Evolutionary conservation across 2,797 vertebrate species (phyloP), one percentile per base, ranked within the genome.

Genomic region (Sebastes matsubarae): DNA sequence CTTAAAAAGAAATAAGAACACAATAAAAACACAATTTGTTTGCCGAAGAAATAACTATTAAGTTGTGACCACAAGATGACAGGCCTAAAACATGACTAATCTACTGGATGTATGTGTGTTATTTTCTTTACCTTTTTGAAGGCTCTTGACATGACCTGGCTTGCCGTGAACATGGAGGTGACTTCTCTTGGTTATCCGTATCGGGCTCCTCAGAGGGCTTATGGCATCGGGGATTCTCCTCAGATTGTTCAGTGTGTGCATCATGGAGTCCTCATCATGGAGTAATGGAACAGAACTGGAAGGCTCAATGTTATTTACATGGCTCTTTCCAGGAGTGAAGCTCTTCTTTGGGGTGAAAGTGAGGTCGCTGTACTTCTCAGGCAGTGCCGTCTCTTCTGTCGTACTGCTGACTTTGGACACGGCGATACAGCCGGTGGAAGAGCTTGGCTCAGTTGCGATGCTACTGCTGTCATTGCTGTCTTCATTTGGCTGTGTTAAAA

Each of bases 161-260:
- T 95, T 97, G 87, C 91, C 93, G 27, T 94, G 91, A 73, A 90
- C 84, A 64, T 96, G 95, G 82, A 92, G 74, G 34, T 91, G 93
- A 71, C 86, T 89, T 92, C 95, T 97, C 90, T 93, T 94, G 80
- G 94, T 84, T 18, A 95, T 94, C 68, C 96, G 96, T 30, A 97
- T 82, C 0, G 98, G 98, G 88, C 99, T 99, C 89, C 96, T 98
- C 78, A 99, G 93, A 24, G 99, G 99, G 88, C 99, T 99, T 83
- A 99, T 98, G 54, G 93, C 94, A 69, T 97, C 97, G 0, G 98
- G 98, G 89, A 99, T 97, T 34, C 88, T 94, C 81, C 95, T 97
- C 86, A 99, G 89, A 42, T 94, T 96, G 90, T 95, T 98, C 74
- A 99, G 91, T 32, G 97, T 97, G 85, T 95, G 95, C 92, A 98